These are phyloP conservation scores for Ptycholaimellus sp. DNA, from an alignment of 2,888 invertebrate genomes.

Conservation along the genomic window DNA sequence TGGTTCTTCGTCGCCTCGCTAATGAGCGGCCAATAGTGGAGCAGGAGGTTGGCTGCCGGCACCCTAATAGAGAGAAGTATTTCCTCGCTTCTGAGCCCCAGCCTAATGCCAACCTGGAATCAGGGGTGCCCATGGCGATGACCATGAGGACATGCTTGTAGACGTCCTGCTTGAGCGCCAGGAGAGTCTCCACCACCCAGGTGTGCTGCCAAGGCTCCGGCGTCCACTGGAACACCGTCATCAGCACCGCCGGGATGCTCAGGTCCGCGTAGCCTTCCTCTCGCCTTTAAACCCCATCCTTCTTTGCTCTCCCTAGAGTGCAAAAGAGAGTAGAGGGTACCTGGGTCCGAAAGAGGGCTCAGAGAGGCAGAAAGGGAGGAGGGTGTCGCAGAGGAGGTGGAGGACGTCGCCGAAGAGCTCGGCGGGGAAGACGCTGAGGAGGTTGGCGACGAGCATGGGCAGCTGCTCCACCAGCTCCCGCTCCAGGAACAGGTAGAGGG, in stretches of 20 bases:
- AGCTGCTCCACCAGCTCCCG: conserved; percentile 81
- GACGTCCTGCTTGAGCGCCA: conserved; percentile 69
- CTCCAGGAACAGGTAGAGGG: conserved; percentile 80
- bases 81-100: no score
- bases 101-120: no score
- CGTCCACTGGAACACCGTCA: conserved; percentile 91
- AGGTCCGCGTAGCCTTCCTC: conserved; percentile 14
- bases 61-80: no score
- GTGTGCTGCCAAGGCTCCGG: conserved; percentile 85
- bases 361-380: conserved; percentile 81
- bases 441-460: conserved; percentile 74
- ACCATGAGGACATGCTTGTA: conserved; percentile 69
- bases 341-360: no score
- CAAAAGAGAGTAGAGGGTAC: neutral
- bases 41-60: conserved; percentile 83
- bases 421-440: conserved; percentile 68
- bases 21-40: conserved; percentile 96
- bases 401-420: conserved; percentile 71
- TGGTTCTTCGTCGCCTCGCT: no score
- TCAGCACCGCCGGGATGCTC: conserved; percentile 44
- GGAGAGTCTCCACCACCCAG: conserved; percentile 75
- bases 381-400: conserved; percentile 74
- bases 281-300: conserved; percentile 3
- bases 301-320: neutral
- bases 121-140: conserved; percentile 81